Conservation (phyloP, 2,113 vertebrate genomes). For the Campylorhamphus procurvoides region DNA sequence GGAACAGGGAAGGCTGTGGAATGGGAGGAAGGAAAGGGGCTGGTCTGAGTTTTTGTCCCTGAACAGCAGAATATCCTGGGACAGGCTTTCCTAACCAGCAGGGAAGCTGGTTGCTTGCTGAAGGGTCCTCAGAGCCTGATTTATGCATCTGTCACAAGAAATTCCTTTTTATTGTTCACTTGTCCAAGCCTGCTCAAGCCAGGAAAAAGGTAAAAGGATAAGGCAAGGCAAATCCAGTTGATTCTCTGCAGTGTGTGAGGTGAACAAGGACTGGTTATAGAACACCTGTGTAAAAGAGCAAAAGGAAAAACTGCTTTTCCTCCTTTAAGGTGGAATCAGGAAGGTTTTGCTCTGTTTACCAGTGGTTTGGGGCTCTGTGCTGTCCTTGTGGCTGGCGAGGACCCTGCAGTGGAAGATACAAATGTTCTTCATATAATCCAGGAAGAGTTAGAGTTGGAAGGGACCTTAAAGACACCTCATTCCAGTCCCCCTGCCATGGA, state of each 20-base stretch:
- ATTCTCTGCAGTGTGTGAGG: not conserved
- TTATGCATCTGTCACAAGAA: not conserved
- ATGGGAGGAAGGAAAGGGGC: not conserved
- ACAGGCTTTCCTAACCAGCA: not conserved
- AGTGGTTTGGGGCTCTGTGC: not conserved
- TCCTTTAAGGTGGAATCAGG: not conserved
- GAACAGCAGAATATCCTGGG: not conserved
- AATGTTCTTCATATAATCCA: not conserved
- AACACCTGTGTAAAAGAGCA: not conserved
- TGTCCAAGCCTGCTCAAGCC: not conserved
- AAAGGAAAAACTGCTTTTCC: not conserved
- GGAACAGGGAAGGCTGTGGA: not conserved
- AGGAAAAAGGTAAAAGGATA: not conserved
- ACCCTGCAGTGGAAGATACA: accelerated
- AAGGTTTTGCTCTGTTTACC: not conserved
- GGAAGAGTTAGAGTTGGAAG: not conserved
- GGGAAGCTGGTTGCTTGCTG: not conserved
- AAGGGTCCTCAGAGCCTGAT: not conserved
- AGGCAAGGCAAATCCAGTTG: not conserved
- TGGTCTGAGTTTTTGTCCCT: not conserved
- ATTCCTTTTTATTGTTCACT: not conserved
- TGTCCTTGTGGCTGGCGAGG: not conserved
- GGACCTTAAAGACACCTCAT: not conserved
- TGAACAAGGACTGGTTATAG: not conserved
- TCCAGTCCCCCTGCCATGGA: not conserved